These are phyloP conservation scores for Hippocampus mohnikei DNA, from an alignment of 2,113 vertebrate genomes.

Conservation along the genomic window DNA sequence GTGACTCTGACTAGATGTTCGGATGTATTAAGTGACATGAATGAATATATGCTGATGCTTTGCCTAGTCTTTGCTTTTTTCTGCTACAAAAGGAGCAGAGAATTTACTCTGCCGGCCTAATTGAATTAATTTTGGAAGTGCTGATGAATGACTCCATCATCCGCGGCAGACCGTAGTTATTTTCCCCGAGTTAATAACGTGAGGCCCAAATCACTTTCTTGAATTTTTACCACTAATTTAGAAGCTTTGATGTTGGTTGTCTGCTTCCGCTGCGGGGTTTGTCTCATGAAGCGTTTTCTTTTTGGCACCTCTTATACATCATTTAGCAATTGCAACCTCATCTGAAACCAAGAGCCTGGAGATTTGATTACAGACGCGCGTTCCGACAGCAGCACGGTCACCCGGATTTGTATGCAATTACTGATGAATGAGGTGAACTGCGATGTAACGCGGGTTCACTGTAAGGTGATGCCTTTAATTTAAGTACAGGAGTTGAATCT, in stretches of 20 bases:
- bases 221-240: neutral
- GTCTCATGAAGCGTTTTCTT: neutral
- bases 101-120: neutral
- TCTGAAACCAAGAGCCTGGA: too few species aligned
- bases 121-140: constrained; percentile 7
- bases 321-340: neutral
- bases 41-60: neutral
- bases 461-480: too few species aligned
- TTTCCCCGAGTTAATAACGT: neutral
- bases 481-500: too few species aligned
- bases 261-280: neutral
- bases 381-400: too few species aligned
- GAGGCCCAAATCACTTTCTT: neutral
- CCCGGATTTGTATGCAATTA: too few species aligned
- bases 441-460: too few species aligned
- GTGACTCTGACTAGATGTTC: neutral
- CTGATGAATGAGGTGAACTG: too few species aligned
- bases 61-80: neutral
- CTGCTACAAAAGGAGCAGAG: neutral
- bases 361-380: too few species aligned
- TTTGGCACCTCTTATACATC: neutral
- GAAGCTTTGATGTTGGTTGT: neutral
- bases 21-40: neutral
- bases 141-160: constrained; percentile 6
- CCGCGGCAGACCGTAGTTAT: neutral